Evolutionary conservation across 1,140 invertebrate genomes (phyloP).

Genomic region (Rhizoglyphus robini): DNA sequence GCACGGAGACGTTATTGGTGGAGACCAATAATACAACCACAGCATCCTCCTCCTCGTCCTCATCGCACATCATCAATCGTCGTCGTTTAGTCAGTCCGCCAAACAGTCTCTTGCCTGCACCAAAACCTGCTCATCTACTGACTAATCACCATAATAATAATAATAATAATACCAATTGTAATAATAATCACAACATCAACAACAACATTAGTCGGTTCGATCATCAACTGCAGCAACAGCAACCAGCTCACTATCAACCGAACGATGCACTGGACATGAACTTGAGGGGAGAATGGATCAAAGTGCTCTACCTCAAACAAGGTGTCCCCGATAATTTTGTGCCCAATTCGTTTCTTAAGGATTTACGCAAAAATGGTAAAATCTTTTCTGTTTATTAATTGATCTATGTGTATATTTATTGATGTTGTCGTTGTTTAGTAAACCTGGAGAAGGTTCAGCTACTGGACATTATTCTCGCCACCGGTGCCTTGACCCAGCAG

Average conservation of each 20-base stretch:
- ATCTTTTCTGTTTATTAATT: background rate
- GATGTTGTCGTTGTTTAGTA: slow-evolving; percentile 30
- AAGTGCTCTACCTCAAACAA: slow-evolving; percentile 74
- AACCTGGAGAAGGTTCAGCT: slow-evolving; percentile 54
- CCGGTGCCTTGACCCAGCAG: slow-evolving; percentile 54
- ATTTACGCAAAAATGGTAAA: slow-evolving; percentile 60
- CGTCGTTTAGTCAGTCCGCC: background rate
- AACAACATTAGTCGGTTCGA: too few species aligned
- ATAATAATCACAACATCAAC: too few species aligned
- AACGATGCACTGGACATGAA: too few species aligned
- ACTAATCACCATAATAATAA: background rate
- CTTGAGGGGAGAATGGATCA: slow-evolving; percentile 54
- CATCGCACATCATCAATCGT: too few species aligned
- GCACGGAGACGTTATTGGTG: too few species aligned
- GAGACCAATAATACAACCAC: too few species aligned
- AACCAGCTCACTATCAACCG: too few species aligned
- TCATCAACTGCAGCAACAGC: too few species aligned
- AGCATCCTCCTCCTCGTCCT: too few species aligned
- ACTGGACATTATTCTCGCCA: slow-evolving; percentile 51
- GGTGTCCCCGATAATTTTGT: slow-evolving; percentile 83
- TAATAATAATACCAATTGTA: background rate
- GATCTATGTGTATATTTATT: background rate
- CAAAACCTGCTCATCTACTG: background rate
- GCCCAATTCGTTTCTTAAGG: slow-evolving; percentile 63
- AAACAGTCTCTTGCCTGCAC: background rate